Conservation (phyloP, 2,888 invertebrate species). For the Phytoseiulus persimilis region DNA sequence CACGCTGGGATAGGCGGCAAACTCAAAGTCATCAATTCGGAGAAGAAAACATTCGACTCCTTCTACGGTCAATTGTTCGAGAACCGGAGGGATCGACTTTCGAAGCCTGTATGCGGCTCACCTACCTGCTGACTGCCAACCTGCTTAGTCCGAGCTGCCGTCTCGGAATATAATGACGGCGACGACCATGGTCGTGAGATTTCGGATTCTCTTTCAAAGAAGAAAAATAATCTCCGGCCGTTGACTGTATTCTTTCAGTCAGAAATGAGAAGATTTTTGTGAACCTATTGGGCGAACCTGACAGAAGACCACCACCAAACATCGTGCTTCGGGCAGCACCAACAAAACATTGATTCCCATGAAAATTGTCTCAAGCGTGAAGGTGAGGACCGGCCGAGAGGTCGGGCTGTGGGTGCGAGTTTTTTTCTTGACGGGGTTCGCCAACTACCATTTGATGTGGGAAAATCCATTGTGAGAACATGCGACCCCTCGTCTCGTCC, state of each 20-base stretch:
- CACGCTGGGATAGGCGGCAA: background rate
- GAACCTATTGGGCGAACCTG: background rate
- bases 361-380: slow-evolving; percentile 5
- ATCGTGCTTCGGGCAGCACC: no score
- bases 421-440: background rate
- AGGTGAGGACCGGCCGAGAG: background rate
- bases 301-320: background rate
- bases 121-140: background rate
- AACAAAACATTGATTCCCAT: slow-evolving; percentile 5
- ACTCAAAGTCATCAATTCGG: background rate
- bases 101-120: background rate
- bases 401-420: background rate
- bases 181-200: background rate
- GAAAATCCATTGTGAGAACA: background rate
- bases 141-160: background rate
- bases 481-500: background rate
- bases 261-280: background rate
- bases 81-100: background rate
- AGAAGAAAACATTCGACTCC: slow-evolving; percentile 5
- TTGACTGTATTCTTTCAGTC: background rate
- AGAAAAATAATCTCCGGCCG: background rate
- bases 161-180: background rate
- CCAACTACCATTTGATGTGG: background rate
- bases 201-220: background rate
- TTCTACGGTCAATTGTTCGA: background rate